Evolutionary conservation across 2,888 invertebrate species (phyloP).

Genomic region (Anticlea derivata): DNA sequence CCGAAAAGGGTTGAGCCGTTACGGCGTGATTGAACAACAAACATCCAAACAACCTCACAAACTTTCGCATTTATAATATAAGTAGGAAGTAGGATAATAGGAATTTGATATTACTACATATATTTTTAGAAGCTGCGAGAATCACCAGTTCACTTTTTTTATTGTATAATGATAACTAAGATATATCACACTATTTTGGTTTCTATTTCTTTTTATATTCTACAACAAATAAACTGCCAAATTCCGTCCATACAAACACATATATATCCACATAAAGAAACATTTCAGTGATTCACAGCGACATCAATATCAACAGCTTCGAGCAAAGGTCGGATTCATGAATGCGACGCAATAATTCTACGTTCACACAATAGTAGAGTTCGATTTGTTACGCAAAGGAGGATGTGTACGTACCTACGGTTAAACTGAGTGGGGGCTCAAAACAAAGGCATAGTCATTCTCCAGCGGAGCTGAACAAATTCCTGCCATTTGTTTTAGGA

Average conservation of each 20-base stretch:
- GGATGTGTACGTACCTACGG: conserved; percentile 40
- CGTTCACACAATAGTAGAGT: conserved; percentile 51
- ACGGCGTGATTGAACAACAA: too few species aligned
- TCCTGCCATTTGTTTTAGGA: conserved; percentile 63
- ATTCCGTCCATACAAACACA: not conserved
- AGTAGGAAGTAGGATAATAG: too few species aligned
- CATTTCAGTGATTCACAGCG: conserved; percentile 36
- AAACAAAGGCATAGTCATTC: conserved; percentile 53
- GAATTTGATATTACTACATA: too few species aligned
- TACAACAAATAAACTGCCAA: not conserved
- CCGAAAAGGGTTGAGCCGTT: too few species aligned
- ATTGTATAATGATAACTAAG: too few species aligned
- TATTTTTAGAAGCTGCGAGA: too few species aligned
- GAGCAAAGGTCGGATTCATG: conserved; percentile 41
- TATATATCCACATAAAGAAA: conserved; percentile 23
- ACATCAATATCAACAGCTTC: conserved; percentile 42
- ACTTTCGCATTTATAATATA: too few species aligned
- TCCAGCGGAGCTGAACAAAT: conserved; percentile 64
- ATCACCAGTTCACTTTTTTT: too few species aligned
- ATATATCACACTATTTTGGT: too few species aligned
- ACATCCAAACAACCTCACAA: too few species aligned
- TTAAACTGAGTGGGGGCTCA: conserved; percentile 56
- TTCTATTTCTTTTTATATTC: too few species aligned
- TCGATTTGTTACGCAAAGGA: conserved; percentile 55
- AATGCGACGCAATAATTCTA: conserved; percentile 49